phyloP scores from a whole-genome alignment of 2,888 invertebrate genomes.

The Suillia variegata region DNA sequence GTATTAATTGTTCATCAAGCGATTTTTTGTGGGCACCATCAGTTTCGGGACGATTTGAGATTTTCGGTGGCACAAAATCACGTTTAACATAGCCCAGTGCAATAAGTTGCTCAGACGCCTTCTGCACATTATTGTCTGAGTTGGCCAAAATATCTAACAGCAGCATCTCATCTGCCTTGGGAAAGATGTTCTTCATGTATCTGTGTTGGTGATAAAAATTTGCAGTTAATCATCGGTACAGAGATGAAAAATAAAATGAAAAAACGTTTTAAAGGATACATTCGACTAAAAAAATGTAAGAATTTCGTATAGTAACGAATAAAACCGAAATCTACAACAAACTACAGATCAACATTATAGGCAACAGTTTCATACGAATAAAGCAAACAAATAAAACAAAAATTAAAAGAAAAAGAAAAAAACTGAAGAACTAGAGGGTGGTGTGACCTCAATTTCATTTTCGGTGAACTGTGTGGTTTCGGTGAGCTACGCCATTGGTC shows the following conservation, averaged over 20 bases:
- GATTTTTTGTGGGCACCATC: conserved; percentile 38
- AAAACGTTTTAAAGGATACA: not conserved
- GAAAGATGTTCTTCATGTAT: conserved; percentile 89
- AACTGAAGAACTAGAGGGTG: conserved; percentile 22
- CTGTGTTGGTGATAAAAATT: conserved; percentile 66
- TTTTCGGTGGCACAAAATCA: conserved; percentile 69
- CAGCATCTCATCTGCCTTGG: conserved; percentile 86
- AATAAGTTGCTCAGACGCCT: conserved; percentile 79
- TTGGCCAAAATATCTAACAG: conserved; percentile 82
- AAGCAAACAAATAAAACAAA: too few relatives aligned
- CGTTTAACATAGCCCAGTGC: conserved; percentile 83
- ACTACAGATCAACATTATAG: too few relatives aligned
- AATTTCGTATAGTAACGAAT: conserved; percentile 4
- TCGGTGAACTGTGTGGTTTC: conserved; percentile 81
- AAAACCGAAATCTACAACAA: conserved; percentile 2
- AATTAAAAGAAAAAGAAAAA: conserved; percentile 21
- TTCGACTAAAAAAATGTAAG: not conserved
- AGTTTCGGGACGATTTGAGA: conserved; percentile 61
- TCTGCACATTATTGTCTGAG: conserved; percentile 89
- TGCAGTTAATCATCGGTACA: not conserved
- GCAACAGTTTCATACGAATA: too few relatives aligned
- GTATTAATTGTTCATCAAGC: conserved; percentile 45
- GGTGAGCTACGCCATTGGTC: conserved; percentile 66
- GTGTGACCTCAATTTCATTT: conserved; percentile 91
- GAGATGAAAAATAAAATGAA: not conserved